Conservation (phyloP, 1,140 invertebrate genomes). For the Diorhabda sublineata region DNA sequence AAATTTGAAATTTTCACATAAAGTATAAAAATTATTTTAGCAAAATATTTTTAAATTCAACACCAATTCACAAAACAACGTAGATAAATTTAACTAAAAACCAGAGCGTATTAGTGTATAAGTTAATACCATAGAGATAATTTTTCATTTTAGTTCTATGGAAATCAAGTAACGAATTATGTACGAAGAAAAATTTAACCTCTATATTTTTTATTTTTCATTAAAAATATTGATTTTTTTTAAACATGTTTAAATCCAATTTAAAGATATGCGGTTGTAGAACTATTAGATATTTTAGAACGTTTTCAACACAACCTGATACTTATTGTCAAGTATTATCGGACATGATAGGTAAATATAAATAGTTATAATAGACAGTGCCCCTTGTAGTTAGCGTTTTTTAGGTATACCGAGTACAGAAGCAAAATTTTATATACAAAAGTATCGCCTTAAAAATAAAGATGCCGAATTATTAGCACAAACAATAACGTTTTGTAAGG, state of each 20-base stretch:
- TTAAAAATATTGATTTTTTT: neutral
- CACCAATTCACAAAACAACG: too few species aligned
- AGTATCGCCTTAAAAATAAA: slow-evolving; percentile 5
- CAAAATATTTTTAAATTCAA: too few species aligned
- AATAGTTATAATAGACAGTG: neutral
- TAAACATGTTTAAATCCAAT: neutral
- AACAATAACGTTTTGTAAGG: slow-evolving; percentile 24
- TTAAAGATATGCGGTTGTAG: neutral
- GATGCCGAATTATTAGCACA: slow-evolving; percentile 1
- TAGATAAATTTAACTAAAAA: too few species aligned
- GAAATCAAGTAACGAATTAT: too few species aligned
- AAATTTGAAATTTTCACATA: too few species aligned
- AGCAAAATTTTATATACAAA: neutral
- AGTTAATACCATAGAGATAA: too few species aligned
- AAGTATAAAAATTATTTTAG: too few species aligned
- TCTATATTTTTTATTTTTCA: neutral
- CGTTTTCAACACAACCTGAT: neutral
- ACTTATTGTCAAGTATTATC: slow-evolving; percentile 5
- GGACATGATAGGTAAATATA: slow-evolving; percentile 5
- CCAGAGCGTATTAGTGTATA: too few species aligned
- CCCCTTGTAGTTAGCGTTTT: neutral
- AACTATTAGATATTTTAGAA: neutral
- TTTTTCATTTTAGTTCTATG: too few species aligned
- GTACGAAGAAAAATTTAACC: too few species aligned
- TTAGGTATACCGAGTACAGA: slow-evolving; percentile 3